Evolutionary conservation across 2,797 vertebrate genomes (phyloP).

Genomic region (Allobates femoralis): DNA sequence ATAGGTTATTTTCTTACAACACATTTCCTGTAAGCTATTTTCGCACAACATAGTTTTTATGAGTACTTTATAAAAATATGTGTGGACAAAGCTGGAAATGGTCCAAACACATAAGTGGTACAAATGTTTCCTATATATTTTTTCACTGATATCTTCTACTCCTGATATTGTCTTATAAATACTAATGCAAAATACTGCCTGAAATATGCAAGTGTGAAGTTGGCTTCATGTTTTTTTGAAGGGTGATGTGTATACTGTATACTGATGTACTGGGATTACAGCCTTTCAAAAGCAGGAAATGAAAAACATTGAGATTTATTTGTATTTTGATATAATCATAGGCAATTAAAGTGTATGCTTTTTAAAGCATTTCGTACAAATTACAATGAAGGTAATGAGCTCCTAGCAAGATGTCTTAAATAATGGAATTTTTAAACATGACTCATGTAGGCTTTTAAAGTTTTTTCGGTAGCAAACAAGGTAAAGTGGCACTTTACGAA

Average conservation of each 20-base stretch:
- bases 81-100: too few species aligned
- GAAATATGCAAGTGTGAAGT: background rate
- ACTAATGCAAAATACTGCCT: background rate
- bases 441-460: constrained; percentile 35
- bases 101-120: too few species aligned
- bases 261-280: background rate
- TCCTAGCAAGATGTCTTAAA: constrained; percentile 43
- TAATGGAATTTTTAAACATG: constrained; percentile 42
- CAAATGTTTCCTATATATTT: too few species aligned
- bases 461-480: constrained; percentile 16
- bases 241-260: too few species aligned
- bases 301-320: constrained; percentile 12
- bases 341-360: constrained; percentile 41
- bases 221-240: background rate
- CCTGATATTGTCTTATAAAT: too few species aligned
- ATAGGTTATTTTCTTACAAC: too few species aligned
- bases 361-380: background rate
- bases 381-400: constrained; percentile 46
- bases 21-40: too few species aligned
- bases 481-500: constrained; percentile 11
- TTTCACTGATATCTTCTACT: too few species aligned
- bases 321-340: constrained; percentile 41
- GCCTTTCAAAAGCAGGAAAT: background rate
- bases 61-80: too few species aligned
- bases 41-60: too few species aligned